Evolutionary conservation across 2,113 vertebrate genomes (phyloP).

Genomic region (Neodon shergylaensis): DNA sequence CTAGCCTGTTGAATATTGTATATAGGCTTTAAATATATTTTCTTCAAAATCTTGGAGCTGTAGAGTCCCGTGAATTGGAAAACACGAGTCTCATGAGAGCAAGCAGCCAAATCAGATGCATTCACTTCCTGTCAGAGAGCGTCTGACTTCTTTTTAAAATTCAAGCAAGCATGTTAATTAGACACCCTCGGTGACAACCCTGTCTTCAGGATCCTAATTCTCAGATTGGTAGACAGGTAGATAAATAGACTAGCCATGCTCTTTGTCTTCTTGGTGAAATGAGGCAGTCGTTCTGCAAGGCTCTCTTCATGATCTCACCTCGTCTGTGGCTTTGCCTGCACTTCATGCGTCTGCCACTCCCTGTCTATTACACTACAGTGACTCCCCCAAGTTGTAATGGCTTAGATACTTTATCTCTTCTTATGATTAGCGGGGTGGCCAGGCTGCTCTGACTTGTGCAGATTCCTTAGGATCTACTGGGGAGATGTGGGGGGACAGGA

Average conservation of each 20-base stretch:
- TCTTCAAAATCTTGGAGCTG: conserved; percentile 38
- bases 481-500: neutral
- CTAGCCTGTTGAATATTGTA: conserved; percentile 18
- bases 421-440: neutral
- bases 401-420: neutral
- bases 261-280: conserved; percentile 44
- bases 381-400: neutral
- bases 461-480: neutral
- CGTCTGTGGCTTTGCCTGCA: neutral
- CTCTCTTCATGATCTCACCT: neutral
- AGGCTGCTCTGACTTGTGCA: neutral
- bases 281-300: neutral
- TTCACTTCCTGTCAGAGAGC: conserved; percentile 62
- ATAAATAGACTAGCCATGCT: conserved; percentile 22
- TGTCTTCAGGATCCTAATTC: conserved; percentile 63
- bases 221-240: conserved; percentile 29
- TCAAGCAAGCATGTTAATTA: conserved; percentile 54
- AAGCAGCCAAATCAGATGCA: conserved; percentile 45
- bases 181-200: conserved; percentile 6
- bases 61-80: conserved; percentile 49
- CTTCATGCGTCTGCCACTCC: neutral
- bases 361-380: neutral
- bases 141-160: conserved; percentile 57
- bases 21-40: conserved; percentile 52
- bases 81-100: conserved; percentile 43